phyloP scores from a whole-genome alignment of 2,113 vertebrate genomes.

The Pelecanus crispus region DNA sequence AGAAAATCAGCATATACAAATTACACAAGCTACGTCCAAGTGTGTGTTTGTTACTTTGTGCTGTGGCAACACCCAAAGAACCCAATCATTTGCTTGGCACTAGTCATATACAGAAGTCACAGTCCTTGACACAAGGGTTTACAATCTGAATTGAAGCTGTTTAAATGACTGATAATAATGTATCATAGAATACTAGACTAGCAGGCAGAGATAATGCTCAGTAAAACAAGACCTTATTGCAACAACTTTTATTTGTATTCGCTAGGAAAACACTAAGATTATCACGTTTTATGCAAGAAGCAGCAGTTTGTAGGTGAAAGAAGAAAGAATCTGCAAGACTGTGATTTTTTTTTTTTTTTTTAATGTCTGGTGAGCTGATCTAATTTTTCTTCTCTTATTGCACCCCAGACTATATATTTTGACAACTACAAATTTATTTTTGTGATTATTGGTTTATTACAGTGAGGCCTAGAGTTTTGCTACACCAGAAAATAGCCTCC shows the following conservation, averaged over 20 bases:
- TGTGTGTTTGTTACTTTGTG: background rate
- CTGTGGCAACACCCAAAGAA: background rate
- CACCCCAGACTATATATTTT: background rate
- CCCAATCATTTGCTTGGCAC: background rate
- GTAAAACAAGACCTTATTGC: background rate
- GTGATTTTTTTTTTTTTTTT: background rate
- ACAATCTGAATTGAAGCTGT: background rate
- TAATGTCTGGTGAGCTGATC: background rate
- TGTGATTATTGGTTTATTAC: background rate
- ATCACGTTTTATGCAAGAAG: background rate
- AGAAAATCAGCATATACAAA: background rate
- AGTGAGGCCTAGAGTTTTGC: background rate
- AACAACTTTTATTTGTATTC: background rate
- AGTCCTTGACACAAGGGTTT: background rate
- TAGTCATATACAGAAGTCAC: background rate
- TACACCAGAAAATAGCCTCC: background rate
- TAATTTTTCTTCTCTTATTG: background rate
- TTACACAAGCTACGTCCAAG: background rate
- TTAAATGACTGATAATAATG: background rate
- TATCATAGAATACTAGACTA: background rate
- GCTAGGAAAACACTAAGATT: background rate
- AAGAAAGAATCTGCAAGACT: background rate
- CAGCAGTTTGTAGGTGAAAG: background rate
- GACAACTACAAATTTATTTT: background rate
- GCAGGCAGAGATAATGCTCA: background rate